These are phyloP conservation scores for Lepidocyrtoides sp. DNA, from an alignment of 2,888 invertebrate species.

Conservation along the genomic window DNA sequence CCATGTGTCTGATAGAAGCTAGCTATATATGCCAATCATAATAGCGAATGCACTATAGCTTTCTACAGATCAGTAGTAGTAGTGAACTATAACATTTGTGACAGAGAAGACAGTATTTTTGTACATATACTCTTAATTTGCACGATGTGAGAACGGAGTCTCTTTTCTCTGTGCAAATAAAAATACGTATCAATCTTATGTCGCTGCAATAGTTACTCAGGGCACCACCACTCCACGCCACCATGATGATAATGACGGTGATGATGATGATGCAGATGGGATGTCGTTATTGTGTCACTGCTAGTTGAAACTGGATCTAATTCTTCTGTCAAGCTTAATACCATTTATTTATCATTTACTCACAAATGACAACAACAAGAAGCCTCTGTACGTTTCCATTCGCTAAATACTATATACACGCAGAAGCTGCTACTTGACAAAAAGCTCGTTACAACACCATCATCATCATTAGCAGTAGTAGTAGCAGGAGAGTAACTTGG, in stretches of 20 bases:
- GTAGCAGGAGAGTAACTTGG: not conserved
- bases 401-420: not conserved
- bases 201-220: too few species aligned
- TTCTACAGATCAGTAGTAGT: too few species aligned
- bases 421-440: not conserved
- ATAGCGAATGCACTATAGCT: not conserved
- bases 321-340: constrained; percentile 60
- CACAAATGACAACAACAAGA: not conserved
- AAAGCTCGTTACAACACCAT: constrained; percentile 30
- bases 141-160: too few species aligned
- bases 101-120: too few species aligned
- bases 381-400: not conserved
- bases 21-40: constrained; percentile 1
- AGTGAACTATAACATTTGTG: too few species aligned
- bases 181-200: too few species aligned
- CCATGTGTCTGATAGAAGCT: not conserved
- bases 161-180: too few species aligned
- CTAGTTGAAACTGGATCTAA: constrained; percentile 65
- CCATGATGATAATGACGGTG: constrained; percentile 61
- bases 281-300: constrained; percentile 60
- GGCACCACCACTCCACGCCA: too few species aligned
- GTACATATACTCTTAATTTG: too few species aligned
- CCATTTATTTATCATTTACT: constrained; percentile 66
- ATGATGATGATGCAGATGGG: constrained; percentile 61
- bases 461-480: constrained; percentile 33